These are phyloP conservation scores for Forficula auricularia DNA, from an alignment of 1,140 invertebrate species.

Conservation along the genomic window DNA sequence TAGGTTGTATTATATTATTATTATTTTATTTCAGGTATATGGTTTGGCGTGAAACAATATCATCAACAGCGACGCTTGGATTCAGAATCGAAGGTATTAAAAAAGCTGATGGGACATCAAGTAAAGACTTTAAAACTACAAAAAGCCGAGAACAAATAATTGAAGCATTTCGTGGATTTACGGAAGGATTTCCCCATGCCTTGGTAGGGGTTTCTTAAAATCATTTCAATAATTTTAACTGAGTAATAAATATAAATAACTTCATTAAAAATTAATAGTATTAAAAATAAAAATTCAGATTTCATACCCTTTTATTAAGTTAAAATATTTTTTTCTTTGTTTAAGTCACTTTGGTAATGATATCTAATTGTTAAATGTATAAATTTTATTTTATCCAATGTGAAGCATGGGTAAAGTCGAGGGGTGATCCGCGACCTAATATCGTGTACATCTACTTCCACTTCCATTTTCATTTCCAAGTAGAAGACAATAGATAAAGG, in stretches of 20 bases:
- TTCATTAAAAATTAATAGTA: neutral
- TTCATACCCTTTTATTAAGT: neutral
- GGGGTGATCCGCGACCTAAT: no score
- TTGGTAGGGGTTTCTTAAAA: constrained; percentile 38
- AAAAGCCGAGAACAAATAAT: constrained; percentile 64
- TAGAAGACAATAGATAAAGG: no score
- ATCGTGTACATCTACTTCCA: no score
- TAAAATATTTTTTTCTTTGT: no score
- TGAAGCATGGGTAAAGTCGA: no score
- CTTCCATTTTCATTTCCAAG: no score
- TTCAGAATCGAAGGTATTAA: constrained; percentile 94
- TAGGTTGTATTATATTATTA: neutral
- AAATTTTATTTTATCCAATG: no score
- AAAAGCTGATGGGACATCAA: constrained; percentile 66
- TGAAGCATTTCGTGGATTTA: constrained; percentile 66
- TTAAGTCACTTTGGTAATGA: no score
- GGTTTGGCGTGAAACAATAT: constrained; percentile 95
- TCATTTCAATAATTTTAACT: no score
- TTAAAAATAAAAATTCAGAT: constrained; percentile 2
- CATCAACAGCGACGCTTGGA: constrained; percentile 82
- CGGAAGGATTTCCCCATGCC: constrained; percentile 55
- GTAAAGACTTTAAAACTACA: constrained; percentile 94
- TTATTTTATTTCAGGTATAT: constrained; percentile 48
- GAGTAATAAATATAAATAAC: neutral
- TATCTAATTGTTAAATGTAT: no score